Conservation (phyloP, 2,113 vertebrate genomes). For the Callorhinus ursinus region DNA sequence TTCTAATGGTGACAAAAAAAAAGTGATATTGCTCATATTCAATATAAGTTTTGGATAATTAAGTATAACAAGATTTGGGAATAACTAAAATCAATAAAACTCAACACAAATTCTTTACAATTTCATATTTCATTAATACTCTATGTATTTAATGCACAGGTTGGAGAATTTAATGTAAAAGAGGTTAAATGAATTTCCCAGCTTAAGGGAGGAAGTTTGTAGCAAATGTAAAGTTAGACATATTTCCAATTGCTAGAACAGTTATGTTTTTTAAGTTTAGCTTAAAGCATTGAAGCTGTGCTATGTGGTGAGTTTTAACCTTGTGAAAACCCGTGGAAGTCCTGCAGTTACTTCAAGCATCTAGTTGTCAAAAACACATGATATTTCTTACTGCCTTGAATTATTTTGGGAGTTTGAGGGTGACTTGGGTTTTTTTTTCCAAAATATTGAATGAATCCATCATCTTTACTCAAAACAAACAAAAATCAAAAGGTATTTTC, state of each 20-base stretch:
- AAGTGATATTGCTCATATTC: background rate
- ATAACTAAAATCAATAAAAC: background rate
- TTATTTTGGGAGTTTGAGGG: conserved; percentile 17
- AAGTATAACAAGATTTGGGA: background rate
- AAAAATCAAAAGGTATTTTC: background rate
- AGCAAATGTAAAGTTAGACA: background rate
- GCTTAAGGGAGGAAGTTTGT: background rate
- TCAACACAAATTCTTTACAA: background rate
- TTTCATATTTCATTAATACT: background rate
- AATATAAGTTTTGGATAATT: background rate
- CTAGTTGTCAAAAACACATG: conserved; percentile 19
- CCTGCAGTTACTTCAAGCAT: background rate
- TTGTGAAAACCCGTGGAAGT: conserved; percentile 45
- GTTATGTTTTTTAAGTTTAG: background rate
- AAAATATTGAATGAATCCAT: conserved; percentile 66
- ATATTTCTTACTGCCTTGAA: conserved; percentile 40
- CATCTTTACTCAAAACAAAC: background rate
- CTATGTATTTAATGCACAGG: background rate
- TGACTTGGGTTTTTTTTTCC: background rate
- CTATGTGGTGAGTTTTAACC: background rate
- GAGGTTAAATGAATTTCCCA: background rate
- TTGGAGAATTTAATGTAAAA: background rate
- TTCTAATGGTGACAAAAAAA: background rate
- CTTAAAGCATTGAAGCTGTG: conserved; percentile 11
- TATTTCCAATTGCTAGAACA: background rate